Base-by-base conservation (phyloP, 2,888 invertebrate species). In the Drosophila picticornis region DNA sequence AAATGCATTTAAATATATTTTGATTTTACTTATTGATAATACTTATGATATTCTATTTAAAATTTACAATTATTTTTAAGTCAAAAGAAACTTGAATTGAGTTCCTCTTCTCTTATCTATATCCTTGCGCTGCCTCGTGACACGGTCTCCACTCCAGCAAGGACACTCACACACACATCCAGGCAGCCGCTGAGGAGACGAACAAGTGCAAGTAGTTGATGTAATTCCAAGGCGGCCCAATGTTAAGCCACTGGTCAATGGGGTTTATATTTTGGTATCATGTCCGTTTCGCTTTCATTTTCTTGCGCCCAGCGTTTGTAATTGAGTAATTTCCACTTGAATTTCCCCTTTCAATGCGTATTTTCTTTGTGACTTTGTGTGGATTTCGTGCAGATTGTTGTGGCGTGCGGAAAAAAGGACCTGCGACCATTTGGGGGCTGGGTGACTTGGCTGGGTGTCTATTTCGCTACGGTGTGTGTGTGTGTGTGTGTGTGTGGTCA, bases 281-380 rank as follows among this genome's bases (percentile, higher is more conserved):
- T 65, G 55, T 72, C 31, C 25, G 52, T 62, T 67, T 60, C 62
- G 48, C 69, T 60, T 32, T 64, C 56, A 55, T 63, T 74, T 57
- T 59, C 63, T 69, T 64, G 22, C 36, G 56, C 52, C 46, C 48
- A 13, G 59, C 53, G 43, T 50, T 63, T 88, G 88, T 88, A 88
- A 88, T 88, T 89, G 84, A 90, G 88, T 88, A 90, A 90, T 88
- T 88, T 88, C 88, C 88, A 88, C 88, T 80, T 88, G 90, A 88
- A 90, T 90, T 90, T 90, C 90, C 88, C 86, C 90, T 88, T 88
- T 88, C 86, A 88, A 76, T 73, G 66, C 60, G 75, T 55, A 56
- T 52, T 70, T 71, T 69, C 76, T 77, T 82, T 82, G 84, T 81
- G 89, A 88, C 88, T 88, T 86, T 85, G 85, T 88, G 80, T 76